Conservation (phyloP, 2,113 vertebrate species). For the Tamias sibiricus region DNA sequence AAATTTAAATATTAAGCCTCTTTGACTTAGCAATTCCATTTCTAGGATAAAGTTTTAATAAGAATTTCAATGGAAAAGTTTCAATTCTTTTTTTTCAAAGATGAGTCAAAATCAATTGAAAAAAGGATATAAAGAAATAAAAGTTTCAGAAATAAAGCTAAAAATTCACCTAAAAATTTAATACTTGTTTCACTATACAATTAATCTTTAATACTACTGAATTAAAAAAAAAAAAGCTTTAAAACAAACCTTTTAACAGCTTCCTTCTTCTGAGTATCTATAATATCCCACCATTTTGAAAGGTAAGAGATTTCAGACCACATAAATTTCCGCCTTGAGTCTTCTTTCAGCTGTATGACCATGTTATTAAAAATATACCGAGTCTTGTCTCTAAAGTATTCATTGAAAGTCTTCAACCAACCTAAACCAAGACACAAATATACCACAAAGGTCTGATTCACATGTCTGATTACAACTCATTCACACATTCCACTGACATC, state of each 20-base stretch:
- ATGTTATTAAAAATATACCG: slow-evolving; percentile 96
- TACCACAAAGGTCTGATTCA: slow-evolving; percentile 47
- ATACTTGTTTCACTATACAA: neutral
- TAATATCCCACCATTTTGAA: slow-evolving; percentile 94
- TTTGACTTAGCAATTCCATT: neutral
- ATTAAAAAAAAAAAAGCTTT: slow-evolving; percentile 61
- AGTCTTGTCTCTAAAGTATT: slow-evolving; percentile 95
- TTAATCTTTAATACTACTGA: slow-evolving; percentile 42
- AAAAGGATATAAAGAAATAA: neutral
- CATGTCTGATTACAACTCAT: slow-evolving; percentile 14
- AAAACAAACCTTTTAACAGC: slow-evolving; percentile 92
- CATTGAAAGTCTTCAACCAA: slow-evolving; percentile 97
- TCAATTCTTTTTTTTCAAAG: neutral
- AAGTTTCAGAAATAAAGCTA: slow-evolving; percentile 37
- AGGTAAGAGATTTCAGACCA: slow-evolving; percentile 97
- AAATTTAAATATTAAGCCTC: neutral
- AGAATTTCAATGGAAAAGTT: slow-evolving; percentile 34
- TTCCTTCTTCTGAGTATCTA: slow-evolving; percentile 92
- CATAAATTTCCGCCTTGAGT: slow-evolving; percentile 92
- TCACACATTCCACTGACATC: slow-evolving; percentile 40
- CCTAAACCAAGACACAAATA: slow-evolving; percentile 88
- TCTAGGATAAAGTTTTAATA: neutral
- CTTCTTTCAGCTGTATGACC: slow-evolving; percentile 93
- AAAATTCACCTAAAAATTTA: slow-evolving; percentile 11
- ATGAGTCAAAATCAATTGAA: slow-evolving; percentile 41